Percentiles rank a stretch among this genome's conserved stretches.
phyloP scores from a whole-genome alignment of 2,113 vertebrate species.

The Eurystomus gularis region DNA sequence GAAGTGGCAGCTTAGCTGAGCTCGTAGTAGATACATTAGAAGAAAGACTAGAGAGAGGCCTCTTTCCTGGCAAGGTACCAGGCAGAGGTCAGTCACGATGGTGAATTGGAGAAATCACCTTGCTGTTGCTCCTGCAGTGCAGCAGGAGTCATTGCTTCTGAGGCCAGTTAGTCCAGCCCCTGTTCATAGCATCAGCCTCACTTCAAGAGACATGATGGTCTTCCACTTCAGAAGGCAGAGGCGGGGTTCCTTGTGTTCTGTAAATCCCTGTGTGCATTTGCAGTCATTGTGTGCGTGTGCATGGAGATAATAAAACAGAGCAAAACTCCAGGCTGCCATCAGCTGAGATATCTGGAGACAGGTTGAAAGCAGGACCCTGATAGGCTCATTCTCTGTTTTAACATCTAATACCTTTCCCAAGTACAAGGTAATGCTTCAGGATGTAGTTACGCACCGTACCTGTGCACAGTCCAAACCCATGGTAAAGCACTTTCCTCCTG shows the following conservation, averaged over 20 bases:
- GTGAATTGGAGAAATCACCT: background rate
- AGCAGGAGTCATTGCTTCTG: background rate
- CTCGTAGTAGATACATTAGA: background rate
- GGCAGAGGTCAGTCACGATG: background rate
- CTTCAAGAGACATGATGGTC: background rate
- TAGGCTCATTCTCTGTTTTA: background rate
- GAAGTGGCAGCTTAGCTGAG: background rate
- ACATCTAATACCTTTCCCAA: background rate
- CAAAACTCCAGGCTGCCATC: background rate
- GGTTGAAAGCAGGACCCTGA: background rate
- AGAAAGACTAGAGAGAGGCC: background rate
- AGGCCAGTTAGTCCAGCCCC: background rate
- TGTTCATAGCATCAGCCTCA: background rate
- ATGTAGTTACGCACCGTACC: background rate
- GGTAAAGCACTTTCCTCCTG: background rate
- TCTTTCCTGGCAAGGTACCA: background rate
- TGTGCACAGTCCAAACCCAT: background rate
- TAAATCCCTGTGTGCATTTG: background rate
- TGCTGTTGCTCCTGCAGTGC: background rate
- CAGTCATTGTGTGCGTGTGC: background rate
- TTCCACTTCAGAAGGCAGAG: background rate
- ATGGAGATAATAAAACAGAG: background rate
- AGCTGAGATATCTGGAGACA: background rate
- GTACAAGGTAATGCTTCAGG: background rate
- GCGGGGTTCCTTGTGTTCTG: background rate